Evolutionary conservation across 2,113 vertebrate genomes (phyloP), one percentile per base, ranked within the genome.

Genomic region (Lagopus muta): DNA sequence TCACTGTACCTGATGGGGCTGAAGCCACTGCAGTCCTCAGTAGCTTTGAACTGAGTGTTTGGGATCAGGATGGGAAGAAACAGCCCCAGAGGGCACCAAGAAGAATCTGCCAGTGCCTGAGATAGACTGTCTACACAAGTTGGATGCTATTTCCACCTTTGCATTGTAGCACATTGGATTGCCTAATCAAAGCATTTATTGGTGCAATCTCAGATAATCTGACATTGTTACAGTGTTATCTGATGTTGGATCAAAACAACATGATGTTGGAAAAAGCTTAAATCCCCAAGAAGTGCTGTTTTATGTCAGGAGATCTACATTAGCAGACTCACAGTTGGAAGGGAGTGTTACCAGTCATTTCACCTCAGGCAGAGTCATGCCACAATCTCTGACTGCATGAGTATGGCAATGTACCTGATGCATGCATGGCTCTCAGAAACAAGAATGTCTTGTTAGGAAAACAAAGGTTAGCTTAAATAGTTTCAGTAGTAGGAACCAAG

Each of bases 391-490:
- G 19, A 12, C 67, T 83, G 28, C 30, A 18, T 12, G 28, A 52
- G 6, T 11, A n/a, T 19, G 12, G 36, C 58, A n/a, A 36, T 83
- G 36, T 7, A 34, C 8, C 27, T 58, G 30, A 58, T n/a, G 42
- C 12, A 42, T 9, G 10, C 47, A 42, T 0, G 3, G 24, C 21
- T 83, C 52, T 64, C 60, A 57, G 60, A 76, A 82, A 62, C 42
- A 52, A 50, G 82, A 57, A 81, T 38, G 17, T 52, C 58, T 80
- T 62, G 45, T n/a, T 25, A 70, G 64, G 73, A 83, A 92, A 40
- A 8, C 60, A 50, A 38, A 13, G 20, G 25, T 86, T 79, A 65
- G 27, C 40, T 73, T 47, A 75, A 86, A 30, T 27, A 43, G 47
- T 66, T 84, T 84, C 82, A 90, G 38, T 30, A 81, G 42, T 18